Percentiles rank a stretch among this genome's conserved stretches.
phyloP scores from a whole-genome alignment of 2,888 invertebrate genomes.

The Hololepta plana region DNA sequence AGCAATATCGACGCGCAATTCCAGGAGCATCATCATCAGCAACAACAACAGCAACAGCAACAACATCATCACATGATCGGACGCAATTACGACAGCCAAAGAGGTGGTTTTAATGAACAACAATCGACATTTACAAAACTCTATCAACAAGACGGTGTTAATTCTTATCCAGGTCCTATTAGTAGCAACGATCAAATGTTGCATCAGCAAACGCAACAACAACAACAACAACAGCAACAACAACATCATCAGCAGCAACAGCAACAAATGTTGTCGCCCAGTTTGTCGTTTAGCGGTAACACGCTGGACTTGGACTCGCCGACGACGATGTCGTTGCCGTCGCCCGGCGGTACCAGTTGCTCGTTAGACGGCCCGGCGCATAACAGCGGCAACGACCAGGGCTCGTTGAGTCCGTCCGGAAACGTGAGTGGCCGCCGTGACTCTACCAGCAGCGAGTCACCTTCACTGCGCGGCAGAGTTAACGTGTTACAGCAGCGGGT shows the following conservation, averaged over 20 bases:
- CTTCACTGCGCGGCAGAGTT: slow-evolving; percentile 37
- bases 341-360: slow-evolving; percentile 55
- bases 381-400: slow-evolving; percentile 36
- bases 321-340: slow-evolving; percentile 65
- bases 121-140: slow-evolving; percentile 1
- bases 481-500: slow-evolving; percentile 74
- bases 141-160: slow-evolving; percentile 4
- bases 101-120: slow-evolving; percentile 11
- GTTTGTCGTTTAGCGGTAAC: slow-evolving; percentile 44
- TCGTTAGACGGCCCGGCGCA: slow-evolving; percentile 46
- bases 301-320: slow-evolving; percentile 51
- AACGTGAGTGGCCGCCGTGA: slow-evolving; percentile 47
- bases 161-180: no score
- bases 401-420: slow-evolving; percentile 45
- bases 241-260: slow-evolving; percentile 48
- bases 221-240: slow-evolving; percentile 34
- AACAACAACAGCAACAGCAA: no score
- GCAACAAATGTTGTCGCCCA: slow-evolving; percentile 27
- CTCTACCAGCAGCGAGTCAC: slow-evolving; percentile 34
- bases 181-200: slow-evolving; percentile 32
- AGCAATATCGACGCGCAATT: slow-evolving; percentile 47
- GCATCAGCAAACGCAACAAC: slow-evolving; percentile 1
- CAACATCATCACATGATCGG: slow-evolving; percentile 55
- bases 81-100: slow-evolving; percentile 21
- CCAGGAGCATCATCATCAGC: no score